Evolutionary conservation across 2,797 vertebrate species (phyloP).

Genomic region (Eulemur rubriventer): DNA sequence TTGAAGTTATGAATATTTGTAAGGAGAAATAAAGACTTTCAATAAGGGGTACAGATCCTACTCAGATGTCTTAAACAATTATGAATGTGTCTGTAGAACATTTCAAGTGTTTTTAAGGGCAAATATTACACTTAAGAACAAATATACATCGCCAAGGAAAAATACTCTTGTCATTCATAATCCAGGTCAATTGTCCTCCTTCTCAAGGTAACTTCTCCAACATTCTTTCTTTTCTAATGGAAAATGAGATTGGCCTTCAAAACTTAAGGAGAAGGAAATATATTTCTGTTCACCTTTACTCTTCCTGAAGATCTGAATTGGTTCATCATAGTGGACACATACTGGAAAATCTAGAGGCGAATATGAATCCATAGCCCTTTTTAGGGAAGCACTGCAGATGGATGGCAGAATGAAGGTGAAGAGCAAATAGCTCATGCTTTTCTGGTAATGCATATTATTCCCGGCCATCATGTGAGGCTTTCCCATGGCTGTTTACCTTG

Average conservation of each 20-base stretch:
- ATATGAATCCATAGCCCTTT: conserved; percentile 23
- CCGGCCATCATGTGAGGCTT: conserved; percentile 93
- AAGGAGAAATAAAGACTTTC: conserved; percentile 55
- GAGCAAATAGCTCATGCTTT: conserved; percentile 82
- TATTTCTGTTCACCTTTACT: conserved; percentile 44
- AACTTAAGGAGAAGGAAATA: conserved; percentile 29
- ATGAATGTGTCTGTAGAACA: conserved; percentile 13
- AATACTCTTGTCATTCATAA: conserved; percentile 12
- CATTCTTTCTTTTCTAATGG: conserved; percentile 39
- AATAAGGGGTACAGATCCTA: not conserved
- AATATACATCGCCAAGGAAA: not conserved
- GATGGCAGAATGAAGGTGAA: conserved; percentile 78
- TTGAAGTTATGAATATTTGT: conserved; percentile 31
- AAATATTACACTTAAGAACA: conserved; percentile 40
- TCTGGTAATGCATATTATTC: conserved; percentile 89
- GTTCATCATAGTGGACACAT: not conserved
- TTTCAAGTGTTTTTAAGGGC: conserved; percentile 46
- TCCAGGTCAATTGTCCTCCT: not conserved
- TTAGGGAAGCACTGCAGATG: conserved; percentile 81
- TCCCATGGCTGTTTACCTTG: conserved; percentile 94
- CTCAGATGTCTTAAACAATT: conserved; percentile 7
- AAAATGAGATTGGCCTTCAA: conserved; percentile 39
- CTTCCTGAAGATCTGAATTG: conserved; percentile 46
- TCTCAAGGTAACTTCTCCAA: conserved; percentile 40
- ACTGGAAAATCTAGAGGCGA: conserved; percentile 5